Percentiles rank a stretch among this genome's conserved stretches.
Conservation (phyloP, 1,140 invertebrate genomes). For the Zaprionus gabonicus region DNA sequence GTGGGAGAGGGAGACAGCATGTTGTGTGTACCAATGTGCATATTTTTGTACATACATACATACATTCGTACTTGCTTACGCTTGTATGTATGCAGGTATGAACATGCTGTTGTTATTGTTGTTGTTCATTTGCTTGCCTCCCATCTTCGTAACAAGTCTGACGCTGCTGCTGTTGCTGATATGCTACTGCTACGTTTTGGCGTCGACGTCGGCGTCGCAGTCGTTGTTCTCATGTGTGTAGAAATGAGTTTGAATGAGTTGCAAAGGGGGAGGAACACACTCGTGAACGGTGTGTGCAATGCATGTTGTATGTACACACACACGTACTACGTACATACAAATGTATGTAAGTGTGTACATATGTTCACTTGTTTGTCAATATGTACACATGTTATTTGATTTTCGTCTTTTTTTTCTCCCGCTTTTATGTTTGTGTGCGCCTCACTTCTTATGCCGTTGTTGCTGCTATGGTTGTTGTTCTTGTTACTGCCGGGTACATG, state of each 20-base stretch:
- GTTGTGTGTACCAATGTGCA: neutral
- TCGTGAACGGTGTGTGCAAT: constrained; percentile 36
- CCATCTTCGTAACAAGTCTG: constrained; percentile 19
- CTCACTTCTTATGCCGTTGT: constrained; percentile 58
- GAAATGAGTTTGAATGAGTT: constrained; percentile 75
- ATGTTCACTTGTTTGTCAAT: constrained; percentile 73
- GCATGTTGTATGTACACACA: constrained; percentile 29
- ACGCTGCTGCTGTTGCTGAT: constrained; percentile 15
- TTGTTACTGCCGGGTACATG: constrained; percentile 66
- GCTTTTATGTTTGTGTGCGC: constrained; percentile 37
- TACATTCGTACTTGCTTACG: neutral
- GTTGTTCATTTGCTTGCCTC: constrained; percentile 26
- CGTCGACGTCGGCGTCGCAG: constrained; percentile 28
- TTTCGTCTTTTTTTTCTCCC: constrained; percentile 70
- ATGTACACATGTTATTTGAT: constrained; percentile 81
- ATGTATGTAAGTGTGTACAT: constrained; percentile 8
- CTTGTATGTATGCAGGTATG: constrained; percentile 11
- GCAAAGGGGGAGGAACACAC: constrained; percentile 28
- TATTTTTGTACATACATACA: constrained; percentile 22
- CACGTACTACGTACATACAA: constrained; percentile 16
- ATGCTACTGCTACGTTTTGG: constrained; percentile 35
- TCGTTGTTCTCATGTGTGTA: constrained; percentile 52
- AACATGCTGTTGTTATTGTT: constrained; percentile 41
- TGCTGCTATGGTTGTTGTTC: constrained; percentile 47
- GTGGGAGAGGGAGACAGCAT: constrained; percentile 18